Conservation (phyloP, 2,888 invertebrate genomes). For the Drosophila vallismaia region DNA sequence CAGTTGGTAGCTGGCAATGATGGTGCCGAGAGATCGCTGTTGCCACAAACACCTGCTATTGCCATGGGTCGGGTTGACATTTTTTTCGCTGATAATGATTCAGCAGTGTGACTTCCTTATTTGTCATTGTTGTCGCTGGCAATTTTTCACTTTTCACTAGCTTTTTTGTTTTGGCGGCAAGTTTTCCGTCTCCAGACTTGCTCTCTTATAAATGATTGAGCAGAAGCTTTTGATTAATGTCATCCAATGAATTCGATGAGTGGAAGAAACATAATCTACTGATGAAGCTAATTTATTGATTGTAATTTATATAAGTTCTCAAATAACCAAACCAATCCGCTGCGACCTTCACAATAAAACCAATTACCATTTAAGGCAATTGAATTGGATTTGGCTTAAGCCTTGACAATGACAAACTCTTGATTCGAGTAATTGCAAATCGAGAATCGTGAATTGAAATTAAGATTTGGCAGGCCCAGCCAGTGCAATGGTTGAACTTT, state of each 20-base stretch:
- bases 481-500: slow-evolving; percentile 62
- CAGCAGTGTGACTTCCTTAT: slow-evolving; percentile 73
- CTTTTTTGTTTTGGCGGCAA: slow-evolving; percentile 41
- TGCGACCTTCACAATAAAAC: slow-evolving; percentile 29
- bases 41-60: slow-evolving; percentile 66
- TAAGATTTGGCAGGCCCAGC: slow-evolving; percentile 37
- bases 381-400: slow-evolving; percentile 31
- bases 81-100: slow-evolving; percentile 67
- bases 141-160: slow-evolving; percentile 44
- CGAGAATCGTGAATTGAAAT: slow-evolving; percentile 69
- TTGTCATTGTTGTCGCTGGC: slow-evolving; percentile 74
- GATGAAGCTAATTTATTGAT: slow-evolving; percentile 22
- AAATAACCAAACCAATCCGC: background rate
- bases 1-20: slow-evolving; percentile 27
- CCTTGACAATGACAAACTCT: slow-evolving; percentile 69
- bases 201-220: slow-evolving; percentile 46
- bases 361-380: slow-evolving; percentile 43
- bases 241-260: slow-evolving; percentile 37
- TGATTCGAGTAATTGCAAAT: slow-evolving; percentile 67
- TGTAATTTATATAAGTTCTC: slow-evolving; percentile 26
- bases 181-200: slow-evolving; percentile 24
- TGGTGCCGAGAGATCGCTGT: slow-evolving; percentile 9
- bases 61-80: slow-evolving; percentile 59
- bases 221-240: slow-evolving; percentile 52
- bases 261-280: slow-evolving; percentile 12